These are phyloP conservation scores for Nannoperca obscura DNA, from an alignment of 2,797 vertebrate species.

Conservation along the genomic window DNA sequence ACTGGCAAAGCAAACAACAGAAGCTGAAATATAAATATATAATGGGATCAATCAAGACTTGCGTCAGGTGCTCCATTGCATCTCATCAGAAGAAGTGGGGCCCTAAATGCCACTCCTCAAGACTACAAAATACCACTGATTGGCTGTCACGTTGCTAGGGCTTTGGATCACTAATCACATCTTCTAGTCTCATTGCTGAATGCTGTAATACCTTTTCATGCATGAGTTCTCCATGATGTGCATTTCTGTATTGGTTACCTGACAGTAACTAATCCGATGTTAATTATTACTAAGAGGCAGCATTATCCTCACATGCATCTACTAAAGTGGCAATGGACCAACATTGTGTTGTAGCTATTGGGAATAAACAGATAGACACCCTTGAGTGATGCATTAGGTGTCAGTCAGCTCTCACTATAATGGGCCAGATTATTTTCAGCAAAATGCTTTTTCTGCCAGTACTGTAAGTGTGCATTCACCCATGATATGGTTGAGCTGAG, in stretches of 20 bases:
- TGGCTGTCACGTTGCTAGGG: conserved; percentile 14
- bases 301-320: conserved; percentile 38
- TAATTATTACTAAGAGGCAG: conserved; percentile 37
- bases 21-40: conserved; percentile 5
- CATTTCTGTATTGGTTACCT: conserved; percentile 34
- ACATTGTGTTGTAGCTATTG: conserved; percentile 43
- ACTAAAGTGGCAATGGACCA: conserved; percentile 11
- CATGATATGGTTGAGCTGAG: conserved; percentile 37
- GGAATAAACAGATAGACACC: conserved; percentile 39
- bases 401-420: conserved; percentile 58
- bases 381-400: conserved; percentile 54
- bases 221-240: conserved; percentile 20
- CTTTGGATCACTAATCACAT: conserved; percentile 18
- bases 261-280: conserved; percentile 38
- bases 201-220: conserved; percentile 11
- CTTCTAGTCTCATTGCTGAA: conserved; percentile 11
- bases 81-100: conserved; percentile 23
- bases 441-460: conserved; percentile 52
- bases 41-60: neutral
- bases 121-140: conserved; percentile 6
- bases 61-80: conserved; percentile 6
- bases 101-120: conserved; percentile 16
- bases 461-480: conserved; percentile 45
- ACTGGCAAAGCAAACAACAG: conserved; percentile 14
- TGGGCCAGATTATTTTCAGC: conserved; percentile 59